Percentiles rank a stretch among this genome's conserved stretches.
Evolutionary conservation across 1,140 invertebrate species (phyloP).

Genomic region (Chlorops oryzae): DNA sequence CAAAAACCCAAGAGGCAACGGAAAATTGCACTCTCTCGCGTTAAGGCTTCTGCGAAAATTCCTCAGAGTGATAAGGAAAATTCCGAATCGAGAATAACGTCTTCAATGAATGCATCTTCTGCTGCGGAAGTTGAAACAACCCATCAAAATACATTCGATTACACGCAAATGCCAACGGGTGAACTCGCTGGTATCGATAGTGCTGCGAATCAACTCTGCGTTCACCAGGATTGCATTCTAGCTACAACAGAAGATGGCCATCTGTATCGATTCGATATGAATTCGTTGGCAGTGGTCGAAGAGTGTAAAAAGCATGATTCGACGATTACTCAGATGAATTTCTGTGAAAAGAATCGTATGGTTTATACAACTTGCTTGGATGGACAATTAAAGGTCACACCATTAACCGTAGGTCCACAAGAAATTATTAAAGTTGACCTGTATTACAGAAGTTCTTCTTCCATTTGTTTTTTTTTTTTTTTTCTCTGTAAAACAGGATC

Average conservation of each 20-base stretch:
- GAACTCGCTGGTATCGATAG: slow-evolving; percentile 21
- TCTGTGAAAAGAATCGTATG: slow-evolving; percentile 21
- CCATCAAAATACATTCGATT: too few relatives aligned
- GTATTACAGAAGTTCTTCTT: background rate
- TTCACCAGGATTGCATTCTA: slow-evolving; percentile 33
- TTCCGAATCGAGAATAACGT: slow-evolving; percentile 1
- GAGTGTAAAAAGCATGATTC: slow-evolving; percentile 47
- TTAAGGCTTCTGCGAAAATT: too few relatives aligned
- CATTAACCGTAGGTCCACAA: slow-evolving; percentile 27
- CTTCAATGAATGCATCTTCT: background rate
- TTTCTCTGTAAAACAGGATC: slow-evolving; percentile 22
- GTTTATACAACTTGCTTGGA: slow-evolving; percentile 41
- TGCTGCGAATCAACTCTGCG: slow-evolving; percentile 34
- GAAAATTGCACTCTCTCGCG: too few relatives aligned
- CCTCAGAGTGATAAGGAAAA: too few relatives aligned
- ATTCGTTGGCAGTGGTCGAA: slow-evolving; percentile 48
- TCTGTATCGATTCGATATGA: slow-evolving; percentile 51
- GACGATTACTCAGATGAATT: slow-evolving; percentile 37
- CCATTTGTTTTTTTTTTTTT: background rate
- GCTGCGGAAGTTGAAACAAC: slow-evolving; percentile 2
- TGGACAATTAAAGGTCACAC: slow-evolving; percentile 38
- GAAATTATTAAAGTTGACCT: background rate
- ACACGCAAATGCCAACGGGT: slow-evolving; percentile 20
- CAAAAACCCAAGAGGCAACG: too few relatives aligned
- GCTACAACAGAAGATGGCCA: slow-evolving; percentile 54